Base-by-base conservation (phyloP, 2,113 vertebrate species). In the Ondatra zibethicus region DNA sequence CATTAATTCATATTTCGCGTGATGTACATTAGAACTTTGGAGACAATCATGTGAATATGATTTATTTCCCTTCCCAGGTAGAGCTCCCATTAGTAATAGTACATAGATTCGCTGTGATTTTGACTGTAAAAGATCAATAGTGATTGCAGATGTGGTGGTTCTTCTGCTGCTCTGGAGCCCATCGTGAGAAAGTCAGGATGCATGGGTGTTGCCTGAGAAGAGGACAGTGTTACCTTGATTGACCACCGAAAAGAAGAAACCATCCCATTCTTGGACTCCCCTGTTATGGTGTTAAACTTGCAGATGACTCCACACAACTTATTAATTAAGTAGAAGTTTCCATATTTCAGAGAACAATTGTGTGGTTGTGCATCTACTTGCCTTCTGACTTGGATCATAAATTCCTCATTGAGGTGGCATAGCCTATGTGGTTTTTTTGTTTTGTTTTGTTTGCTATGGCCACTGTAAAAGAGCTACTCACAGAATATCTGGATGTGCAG, bases 1-100 rank as follows among this genome's bases (percentile, higher is more conserved):
- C 47, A 84, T 63, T 92, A 88, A 70, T 87, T 92, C 39, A 77
- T 70, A 73, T 88, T 27, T 91, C 61, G 91, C 27, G 61, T 63
- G 66, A 58, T 58, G 16, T 73, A 1, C 5, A 7, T 68, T 91
- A 42, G 45, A 81, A 39, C 31, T 88, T 89, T 86, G 58, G 39
- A 90, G 0, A 36, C 17, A 36, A 68, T 86, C 47, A 50, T 81
- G 65, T 77, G 21, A 76, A 82, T 81, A 25, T 13, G 3, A 70
- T 68, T 93, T 91, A 55, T 77, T 90, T 85, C 39, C 25, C 8
- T 89, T 96, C 90, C 42, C 8, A 91, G 29, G 13, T 33, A 42
- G 7, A 9, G 61, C 70, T 80, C 55, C 42, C 6, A 3, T 94
- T 16, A 92, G 8, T 29, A 0, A 76, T 70, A 7, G 6, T 1